Evolutionary conservation across 2,113 vertebrate genomes (phyloP).

Genomic region (Chaetorhynchus papuensis): DNA sequence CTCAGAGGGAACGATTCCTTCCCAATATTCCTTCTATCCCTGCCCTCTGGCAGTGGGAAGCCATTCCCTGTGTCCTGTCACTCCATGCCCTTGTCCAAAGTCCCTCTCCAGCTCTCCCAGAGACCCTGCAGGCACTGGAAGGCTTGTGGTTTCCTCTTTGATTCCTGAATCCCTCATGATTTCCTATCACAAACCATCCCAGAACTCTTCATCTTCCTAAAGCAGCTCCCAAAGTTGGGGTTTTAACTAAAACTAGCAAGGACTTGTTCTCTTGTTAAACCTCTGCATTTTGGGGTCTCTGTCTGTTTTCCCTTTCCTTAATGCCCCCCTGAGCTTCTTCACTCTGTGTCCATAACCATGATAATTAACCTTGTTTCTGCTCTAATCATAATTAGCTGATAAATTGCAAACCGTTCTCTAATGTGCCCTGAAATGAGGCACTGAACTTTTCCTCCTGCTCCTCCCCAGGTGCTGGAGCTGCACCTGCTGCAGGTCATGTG

Average conservation of each 20-base stretch:
- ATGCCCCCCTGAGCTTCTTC: neutral
- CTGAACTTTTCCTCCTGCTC: neutral
- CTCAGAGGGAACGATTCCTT: neutral
- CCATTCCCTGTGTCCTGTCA: neutral
- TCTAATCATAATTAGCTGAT: neutral
- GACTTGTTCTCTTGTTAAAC: neutral
- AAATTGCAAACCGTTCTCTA: neutral
- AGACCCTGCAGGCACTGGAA: neutral
- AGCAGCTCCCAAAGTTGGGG: neutral
- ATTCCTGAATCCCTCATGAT: neutral
- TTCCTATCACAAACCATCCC: neutral
- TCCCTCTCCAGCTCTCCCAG: neutral
- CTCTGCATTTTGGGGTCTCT: neutral
- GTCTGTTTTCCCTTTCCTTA: neutral
- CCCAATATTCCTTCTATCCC: neutral
- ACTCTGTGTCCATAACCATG: neutral
- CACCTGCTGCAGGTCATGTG: accelerated
- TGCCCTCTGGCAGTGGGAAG: neutral
- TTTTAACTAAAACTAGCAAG: neutral
- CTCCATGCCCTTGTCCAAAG: neutral
- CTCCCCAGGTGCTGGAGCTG: neutral
- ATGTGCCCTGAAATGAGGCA: neutral
- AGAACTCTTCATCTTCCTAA: neutral
- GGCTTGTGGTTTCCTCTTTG: neutral
- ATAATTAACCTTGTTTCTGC: neutral